Percentiles rank a stretch among this genome's conserved stretches.
Evolutionary conservation across 92 coral and sea anemone species (phyloP).

Genomic region (Anthopleura xanthogrammica): DNA sequence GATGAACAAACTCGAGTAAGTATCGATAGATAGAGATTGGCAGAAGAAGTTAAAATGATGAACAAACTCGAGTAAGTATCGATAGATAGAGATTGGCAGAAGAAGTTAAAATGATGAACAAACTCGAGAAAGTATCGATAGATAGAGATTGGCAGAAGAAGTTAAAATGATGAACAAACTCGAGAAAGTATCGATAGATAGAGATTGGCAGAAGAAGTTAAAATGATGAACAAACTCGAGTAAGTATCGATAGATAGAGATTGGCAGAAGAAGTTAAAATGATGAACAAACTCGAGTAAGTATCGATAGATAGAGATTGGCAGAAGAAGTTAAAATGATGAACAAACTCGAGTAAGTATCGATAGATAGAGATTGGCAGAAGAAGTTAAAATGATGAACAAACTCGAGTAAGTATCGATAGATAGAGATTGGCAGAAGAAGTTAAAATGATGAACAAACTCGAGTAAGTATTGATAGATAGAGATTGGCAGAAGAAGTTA

Average conservation of each 20-base stretch:
- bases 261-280: neutral
- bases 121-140: neutral
- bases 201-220: neutral
- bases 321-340: neutral
- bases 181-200: neutral
- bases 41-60: neutral
- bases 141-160: no score
- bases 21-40: no score
- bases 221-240: neutral
- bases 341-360: neutral
- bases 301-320: no score
- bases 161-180: neutral
- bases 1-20: neutral
- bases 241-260: neutral
- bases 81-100: no score
- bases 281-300: neutral
- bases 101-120: neutral
- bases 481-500: neutral
- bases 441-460: neutral
- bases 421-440: no score
- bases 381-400: neutral
- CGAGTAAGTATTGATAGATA: neutral
- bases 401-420: neutral
- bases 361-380: no score
- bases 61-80: neutral